These are phyloP conservation scores for human DNA, from an alignment of 2,113 vertebrate species.

Conservation along the genomic window GRCh38 chr3:174462001-174462500, in stretches of 20 bases:
- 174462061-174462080: constrained; percentile 15
- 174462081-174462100: background rate
- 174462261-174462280: background rate
- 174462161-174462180: constrained; percentile 22
- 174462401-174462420: background rate
- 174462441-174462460: background rate
- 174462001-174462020: background rate
- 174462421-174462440: background rate
- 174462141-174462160: background rate
- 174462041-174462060: background rate
- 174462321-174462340: constrained; percentile 20
- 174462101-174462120: background rate
- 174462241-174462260: background rate
- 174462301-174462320: background rate
- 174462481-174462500: background rate
- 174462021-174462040: background rate
- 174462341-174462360: background rate
- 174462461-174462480: background rate
- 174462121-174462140: background rate
- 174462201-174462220: background rate
- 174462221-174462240: background rate
- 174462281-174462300: background rate
- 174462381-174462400: constrained; percentile 7
- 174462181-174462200: background rate
- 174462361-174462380: background rate